Conservation (phyloP, 2,113 vertebrate genomes). For the Pagrus major region DNA sequence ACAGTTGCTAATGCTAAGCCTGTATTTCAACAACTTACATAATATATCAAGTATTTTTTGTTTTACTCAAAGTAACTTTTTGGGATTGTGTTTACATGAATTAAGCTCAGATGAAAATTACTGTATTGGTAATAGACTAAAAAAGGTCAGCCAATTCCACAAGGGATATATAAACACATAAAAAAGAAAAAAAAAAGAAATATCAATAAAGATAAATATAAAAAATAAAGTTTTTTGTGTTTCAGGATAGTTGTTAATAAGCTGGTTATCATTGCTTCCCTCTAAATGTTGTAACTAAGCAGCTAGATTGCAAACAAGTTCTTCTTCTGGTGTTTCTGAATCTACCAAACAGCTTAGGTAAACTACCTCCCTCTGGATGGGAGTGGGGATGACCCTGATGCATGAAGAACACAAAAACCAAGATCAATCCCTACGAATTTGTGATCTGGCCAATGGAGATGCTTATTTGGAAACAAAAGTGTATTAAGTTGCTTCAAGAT, state of each 20-base stretch:
- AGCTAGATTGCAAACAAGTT: background rate
- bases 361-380: too few relatives aligned
- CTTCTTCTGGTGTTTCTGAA: background rate
- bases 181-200: too few relatives aligned
- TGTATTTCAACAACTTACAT: background rate
- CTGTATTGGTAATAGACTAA: too few relatives aligned
- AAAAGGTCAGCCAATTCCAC: too few relatives aligned
- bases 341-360: too few relatives aligned
- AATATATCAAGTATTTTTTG: background rate
- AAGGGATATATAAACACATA: too few relatives aligned
- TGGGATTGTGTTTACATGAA: background rate
- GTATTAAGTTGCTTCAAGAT: background rate
- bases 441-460: background rate
- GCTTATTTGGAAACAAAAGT: background rate
- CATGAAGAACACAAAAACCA: background rate
- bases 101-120: too few relatives aligned
- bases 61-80: background rate
- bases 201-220: too few relatives aligned
- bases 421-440: too few relatives aligned
- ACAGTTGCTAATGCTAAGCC: background rate
- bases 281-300: background rate
- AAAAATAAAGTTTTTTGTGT: too few relatives aligned
- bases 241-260: background rate
- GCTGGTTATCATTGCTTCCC: background rate
- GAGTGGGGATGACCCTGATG: too few relatives aligned